Conservation (phyloP, 2,888 invertebrate species). For the Blastobasis lacticolella region DNA sequence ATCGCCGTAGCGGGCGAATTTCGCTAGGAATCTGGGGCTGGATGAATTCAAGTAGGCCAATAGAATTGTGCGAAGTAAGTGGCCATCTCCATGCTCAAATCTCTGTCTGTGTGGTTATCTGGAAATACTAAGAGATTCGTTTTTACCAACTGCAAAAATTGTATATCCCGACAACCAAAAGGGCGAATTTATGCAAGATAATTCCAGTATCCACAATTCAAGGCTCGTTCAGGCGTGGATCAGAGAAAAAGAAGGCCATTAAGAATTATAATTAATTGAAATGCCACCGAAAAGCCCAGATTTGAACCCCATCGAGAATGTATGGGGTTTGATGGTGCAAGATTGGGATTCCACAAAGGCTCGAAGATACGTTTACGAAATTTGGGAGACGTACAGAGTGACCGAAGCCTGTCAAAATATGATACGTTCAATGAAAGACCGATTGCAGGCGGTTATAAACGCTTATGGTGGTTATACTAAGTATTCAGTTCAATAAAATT, state of each 20-base stretch:
- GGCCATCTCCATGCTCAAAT: not conserved
- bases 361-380: no score
- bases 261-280: no score
- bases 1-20: not conserved
- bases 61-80: not conserved
- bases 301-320: no score
- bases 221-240: no score
- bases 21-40: not conserved
- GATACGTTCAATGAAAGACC: constrained; percentile 3
- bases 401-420: no score
- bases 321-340: no score
- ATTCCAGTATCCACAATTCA: not conserved
- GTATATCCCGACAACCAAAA: constrained; percentile 1
- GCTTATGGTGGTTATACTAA: not conserved
- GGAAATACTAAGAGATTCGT: not conserved
- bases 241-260: no score
- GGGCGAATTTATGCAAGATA: constrained; percentile 3
- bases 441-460: constrained; percentile 1
- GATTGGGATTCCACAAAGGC: no score
- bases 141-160: constrained; percentile 4
- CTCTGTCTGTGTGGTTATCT: no score
- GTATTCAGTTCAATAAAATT: not conserved
- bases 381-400: no score
- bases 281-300: no score
- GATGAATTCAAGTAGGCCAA: not conserved